Evolutionary conservation across 2,888 invertebrate species (phyloP).

Genomic region (Eupithecia insigniata): DNA sequence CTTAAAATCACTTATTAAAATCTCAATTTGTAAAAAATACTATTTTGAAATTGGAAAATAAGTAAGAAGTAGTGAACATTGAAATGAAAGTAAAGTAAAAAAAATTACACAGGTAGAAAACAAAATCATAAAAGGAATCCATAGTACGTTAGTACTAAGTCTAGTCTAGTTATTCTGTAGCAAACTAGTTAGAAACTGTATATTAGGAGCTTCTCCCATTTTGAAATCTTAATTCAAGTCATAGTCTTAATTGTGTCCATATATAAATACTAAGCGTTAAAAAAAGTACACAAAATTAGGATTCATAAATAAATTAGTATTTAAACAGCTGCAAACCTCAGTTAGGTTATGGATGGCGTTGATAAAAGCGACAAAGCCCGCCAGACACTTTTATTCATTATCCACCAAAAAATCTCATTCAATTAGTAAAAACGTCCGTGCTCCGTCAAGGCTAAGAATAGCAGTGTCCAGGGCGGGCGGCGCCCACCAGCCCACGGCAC

Average conservation of each 20-base stretch:
- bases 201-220: background rate
- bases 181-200: background rate
- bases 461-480: slow-evolving; percentile 52
- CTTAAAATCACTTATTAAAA: background rate
- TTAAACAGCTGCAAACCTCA: background rate
- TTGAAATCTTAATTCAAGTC: too few relatives aligned
- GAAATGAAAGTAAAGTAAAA: background rate
- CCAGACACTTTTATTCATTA: slow-evolving; percentile 36
- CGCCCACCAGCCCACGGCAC: slow-evolving; percentile 29
- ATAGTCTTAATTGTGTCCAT: too few relatives aligned
- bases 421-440: slow-evolving; percentile 57
- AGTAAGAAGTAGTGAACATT: background rate
- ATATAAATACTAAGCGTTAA: background rate
- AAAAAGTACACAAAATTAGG: background rate
- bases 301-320: background rate
- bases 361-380: slow-evolving; percentile 10
- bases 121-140: background rate
- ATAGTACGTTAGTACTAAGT: too few relatives aligned
- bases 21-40: background rate
- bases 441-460: slow-evolving; percentile 45
- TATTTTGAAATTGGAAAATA: background rate
- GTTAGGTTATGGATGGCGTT: background rate
- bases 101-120: background rate
- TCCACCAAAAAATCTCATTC: slow-evolving; percentile 51
- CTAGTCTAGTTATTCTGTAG: too few relatives aligned